A percentile compares a stretch with the other conserved stretches of the same genome.
phyloP scores from a whole-genome alignment of 2,888 invertebrate species.

The Lochmaea capreae region DNA sequence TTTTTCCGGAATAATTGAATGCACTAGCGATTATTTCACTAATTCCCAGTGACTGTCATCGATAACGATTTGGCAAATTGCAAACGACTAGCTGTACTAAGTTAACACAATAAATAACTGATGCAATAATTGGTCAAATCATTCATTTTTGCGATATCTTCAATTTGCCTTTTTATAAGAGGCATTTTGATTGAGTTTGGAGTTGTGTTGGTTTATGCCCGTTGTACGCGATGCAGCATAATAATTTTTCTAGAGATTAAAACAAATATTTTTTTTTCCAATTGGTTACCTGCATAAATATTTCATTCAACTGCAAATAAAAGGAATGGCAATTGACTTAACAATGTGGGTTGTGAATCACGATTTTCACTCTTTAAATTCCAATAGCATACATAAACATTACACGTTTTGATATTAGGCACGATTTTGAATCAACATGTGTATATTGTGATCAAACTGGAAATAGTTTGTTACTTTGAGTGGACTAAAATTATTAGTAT shows the following conservation, averaged over 20 bases:
- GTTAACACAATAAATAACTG: too few species aligned
- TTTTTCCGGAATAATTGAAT: too few species aligned
- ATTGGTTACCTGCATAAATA: background rate
- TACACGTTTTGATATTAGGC: conserved; percentile 24
- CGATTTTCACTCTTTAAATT: conserved; percentile 31
- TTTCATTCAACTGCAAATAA: background rate
- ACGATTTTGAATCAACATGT: conserved; percentile 16
- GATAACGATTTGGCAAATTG: too few species aligned
- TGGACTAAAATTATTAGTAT: too few species aligned
- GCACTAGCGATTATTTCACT: too few species aligned
- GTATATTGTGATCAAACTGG: background rate
- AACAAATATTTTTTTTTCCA: background rate
- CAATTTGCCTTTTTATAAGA: too few species aligned
- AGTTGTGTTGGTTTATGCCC: background rate
- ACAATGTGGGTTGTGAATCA: conserved; percentile 23
- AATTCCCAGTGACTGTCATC: too few species aligned
- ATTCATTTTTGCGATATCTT: too few species aligned
- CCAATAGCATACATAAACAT: conserved; percentile 27
- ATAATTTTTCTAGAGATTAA: background rate
- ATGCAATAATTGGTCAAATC: too few species aligned
- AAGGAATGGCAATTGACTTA: conserved; percentile 15
- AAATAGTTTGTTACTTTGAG: background rate
- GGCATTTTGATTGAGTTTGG: too few species aligned
- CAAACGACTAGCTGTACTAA: too few species aligned
- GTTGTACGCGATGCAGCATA: background rate